Evolutionary conservation across 1,140 invertebrate genomes (phyloP), one percentile per base, ranked within the genome.

Genomic region (Leptopilina boulardi): DNA sequence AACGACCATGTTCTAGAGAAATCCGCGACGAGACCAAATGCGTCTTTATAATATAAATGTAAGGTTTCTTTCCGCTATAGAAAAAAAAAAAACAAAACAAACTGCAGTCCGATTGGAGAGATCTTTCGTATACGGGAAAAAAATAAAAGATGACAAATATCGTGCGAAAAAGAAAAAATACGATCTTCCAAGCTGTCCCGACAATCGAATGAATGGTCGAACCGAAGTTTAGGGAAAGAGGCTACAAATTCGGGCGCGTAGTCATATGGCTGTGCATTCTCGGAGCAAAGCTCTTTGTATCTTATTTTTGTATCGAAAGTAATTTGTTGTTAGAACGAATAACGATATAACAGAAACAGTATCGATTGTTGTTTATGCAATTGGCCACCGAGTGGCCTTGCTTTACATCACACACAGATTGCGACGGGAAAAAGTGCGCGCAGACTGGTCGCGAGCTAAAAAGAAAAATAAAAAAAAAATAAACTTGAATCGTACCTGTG

Each of bases 301-400:
- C 84, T 91, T 91, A 91, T 91, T 91, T 91, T 91, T 91, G 85
- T 90, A 91, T 91, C 86, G 86, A 87, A 87, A 87, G 80, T 87
- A 84, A 89, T 89, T 88, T 86, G 86, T 89, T 87, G 86, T 86
- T 89, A 84, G 83, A 87, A 88, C 84, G 85, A 89, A 88, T 85
- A 82, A 85, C 83, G 81, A 86, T 81, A 83, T 83, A 75, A 77
- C 71, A 77, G 76, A 85, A 88, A 89, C 82, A 85, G 87, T 88
- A 87, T 89, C 86, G 86, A 86, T 89, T 89, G 86, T 86, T 89
- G 85, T 88, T 89, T 90, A 89, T 88, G 88, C 89, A 89, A 89
- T 84, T 89, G 88, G 88, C 87, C 88, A 88, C 84, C 86, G 84
- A 87, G 85, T 89, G 88, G 86, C 86, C 87, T 84, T 84, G 82